Base-by-base conservation (phyloP, 2,113 vertebrate genomes). In the Coryphaenoides rupestris region DNA sequence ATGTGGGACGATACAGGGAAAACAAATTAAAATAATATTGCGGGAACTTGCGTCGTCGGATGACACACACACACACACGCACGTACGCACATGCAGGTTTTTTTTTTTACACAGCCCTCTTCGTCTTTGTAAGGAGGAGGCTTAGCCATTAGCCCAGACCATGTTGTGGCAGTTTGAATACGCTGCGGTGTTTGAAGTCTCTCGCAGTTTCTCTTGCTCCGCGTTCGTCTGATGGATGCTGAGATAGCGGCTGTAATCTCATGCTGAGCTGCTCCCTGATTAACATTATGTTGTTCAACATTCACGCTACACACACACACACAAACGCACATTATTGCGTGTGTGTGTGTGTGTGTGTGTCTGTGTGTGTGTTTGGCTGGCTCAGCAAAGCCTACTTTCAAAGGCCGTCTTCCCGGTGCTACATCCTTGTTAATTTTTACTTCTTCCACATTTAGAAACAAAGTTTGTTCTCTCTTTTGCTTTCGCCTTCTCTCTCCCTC, bases 241-340 rank as follows among this genome's bases (percentile, higher is more conserved):
- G 28, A 68, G 66, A 56, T 23, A 24, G 4, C 54, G 68, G 23
- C 68, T 22, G 66, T 60, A 62, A 60, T 66, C 52, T 56, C 60
- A 40, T 52, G 12, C 49, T 19, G 64, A 67, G 28, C 54, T 61
- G 59, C 53, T 60, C 59, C 72, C 52, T 79, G 64, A 80, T 73
- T 75, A 77, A 80, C 58, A 60, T 78, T 28, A 1, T 22, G 62
- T 71, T 74, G 84, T 70, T 76, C 69, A 57, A 58, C 55, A 68
- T 21, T 54, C 33, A 77, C 66, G 58, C 70, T 21, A 57, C 33
- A 77, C 66, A 57, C 33, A 77, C 64, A 73, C 74, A 24, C 57
- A 49, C 49, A 66, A 19, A 55, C 1, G 7, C 12, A 47, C 46
- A n/a, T n/a, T n/a, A n/a, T n/a, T n/a, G n/a, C n/a, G n/a, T n/a